Evolutionary conservation across 2,113 vertebrate genomes (phyloP), one percentile per base, ranked within the genome.

Genomic region (Dasypus novemcinctus): DNA sequence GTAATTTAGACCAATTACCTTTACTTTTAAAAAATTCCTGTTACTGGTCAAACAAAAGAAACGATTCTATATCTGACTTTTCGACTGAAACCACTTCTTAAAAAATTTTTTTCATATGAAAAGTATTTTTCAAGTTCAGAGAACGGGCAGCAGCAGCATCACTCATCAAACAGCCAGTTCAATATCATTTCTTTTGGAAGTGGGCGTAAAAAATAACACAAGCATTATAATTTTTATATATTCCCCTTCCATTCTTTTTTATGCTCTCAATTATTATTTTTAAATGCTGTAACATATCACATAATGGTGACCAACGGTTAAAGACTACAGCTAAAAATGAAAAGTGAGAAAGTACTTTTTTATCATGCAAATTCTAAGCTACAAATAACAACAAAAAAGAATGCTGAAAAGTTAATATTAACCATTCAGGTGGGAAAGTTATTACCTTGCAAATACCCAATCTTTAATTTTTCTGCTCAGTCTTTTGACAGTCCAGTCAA

Each of bases 51-150:
- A 79, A 95, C 5, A 79, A 90, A 68, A 75, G 6, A 87, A 87
- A 7, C 6, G 83, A 71, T 33, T 52, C 13, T 59, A 21, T 7
- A 69, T 88, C 15, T 72, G 25, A 46, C 20, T 92, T 96, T 78
- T 88, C 27, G 93, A 33, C 57, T 36, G 49, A 97, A 82, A 90
- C 10, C 38, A 92, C 7, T 85, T 84, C 59, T 93, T 82, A 74
- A 0, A n/a, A 97, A 85, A 54, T 36, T 57, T 66, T 92, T 82
- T 59, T 82, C 94, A 78, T 33, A 85, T 29, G 8, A 21, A 87
- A 87, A 91, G 27, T 64, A 93, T 63, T 72, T 91, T 87, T 66
- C 89, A 93, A 69, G 69, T 63, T 92, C 38, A 41, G 78, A 93
- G 95, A 97, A 64, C 4, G 29, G 6, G 49, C 4, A 94, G 68